Conservation (phyloP, 2,888 invertebrate species). For the Flabesymbios commensalis region DNA sequence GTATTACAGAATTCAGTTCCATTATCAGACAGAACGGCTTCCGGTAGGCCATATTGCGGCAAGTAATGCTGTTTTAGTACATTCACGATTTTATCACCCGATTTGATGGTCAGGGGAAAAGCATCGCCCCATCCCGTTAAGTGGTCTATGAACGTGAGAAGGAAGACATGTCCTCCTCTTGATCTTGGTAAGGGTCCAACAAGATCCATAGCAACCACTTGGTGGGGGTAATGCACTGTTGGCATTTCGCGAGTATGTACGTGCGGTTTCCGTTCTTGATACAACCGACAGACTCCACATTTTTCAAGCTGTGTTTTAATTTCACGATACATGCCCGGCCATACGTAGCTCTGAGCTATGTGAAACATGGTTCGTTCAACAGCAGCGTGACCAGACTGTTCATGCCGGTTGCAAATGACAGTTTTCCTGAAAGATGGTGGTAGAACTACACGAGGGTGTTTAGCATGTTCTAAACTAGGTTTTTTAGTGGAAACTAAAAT, state of each 20-base stretch:
- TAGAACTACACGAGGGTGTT: too few relatives aligned
- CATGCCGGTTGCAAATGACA: too few relatives aligned
- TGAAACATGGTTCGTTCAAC: neutral
- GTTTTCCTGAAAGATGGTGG: too few relatives aligned
- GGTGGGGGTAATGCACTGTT: too few relatives aligned
- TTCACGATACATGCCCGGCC: constrained; percentile 9
- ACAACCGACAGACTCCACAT: constrained; percentile 4
- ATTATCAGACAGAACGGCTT: constrained; percentile 10
- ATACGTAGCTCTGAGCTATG: constrained; percentile 6
- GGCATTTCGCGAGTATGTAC: too few relatives aligned
- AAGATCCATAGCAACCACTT: too few relatives aligned
- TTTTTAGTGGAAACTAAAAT: too few relatives aligned
- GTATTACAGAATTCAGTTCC: constrained; percentile 11
- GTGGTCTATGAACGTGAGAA: constrained; percentile 8
- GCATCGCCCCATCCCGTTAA: constrained; percentile 10
- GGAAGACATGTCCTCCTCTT: too few relatives aligned
- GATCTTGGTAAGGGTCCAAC: too few relatives aligned
- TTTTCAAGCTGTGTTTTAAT: neutral
- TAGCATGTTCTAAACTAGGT: too few relatives aligned
- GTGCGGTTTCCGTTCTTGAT: too few relatives aligned
- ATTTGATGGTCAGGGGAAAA: constrained; percentile 3
- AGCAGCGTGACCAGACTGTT: constrained; percentile 8
- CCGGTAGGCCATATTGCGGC: constrained; percentile 3
- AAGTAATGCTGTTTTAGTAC: constrained; percentile 6
- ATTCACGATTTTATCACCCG: neutral